Evolutionary conservation across 1,140 invertebrate species (phyloP), one percentile per base, ranked within the genome.

Genomic region (Euura lappo): DNA sequence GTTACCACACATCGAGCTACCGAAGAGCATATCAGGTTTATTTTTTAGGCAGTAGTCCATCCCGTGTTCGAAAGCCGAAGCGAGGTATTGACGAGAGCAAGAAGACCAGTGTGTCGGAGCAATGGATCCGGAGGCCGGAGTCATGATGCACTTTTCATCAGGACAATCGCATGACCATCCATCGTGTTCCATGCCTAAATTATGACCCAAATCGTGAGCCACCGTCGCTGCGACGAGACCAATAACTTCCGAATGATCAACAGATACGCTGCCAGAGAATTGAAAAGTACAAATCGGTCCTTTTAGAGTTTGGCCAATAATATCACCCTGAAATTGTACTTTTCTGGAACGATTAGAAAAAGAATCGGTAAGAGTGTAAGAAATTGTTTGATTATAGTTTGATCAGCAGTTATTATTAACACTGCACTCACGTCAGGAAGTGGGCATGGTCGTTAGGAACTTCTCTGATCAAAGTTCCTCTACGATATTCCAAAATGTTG

Each of bases 131-230:
- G 96, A 97, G 6, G 96, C 97, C 4, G 97, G 93, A 4, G 97
- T 94, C 98, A 99, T 99, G 76, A 99, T 98, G 79, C 98, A 99
- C 76, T 91, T 91, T 5, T 96, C 94, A 74, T 95, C 93, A 0
- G 94, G 93, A 86, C 98, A 99, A 66, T 90, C 85, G 83, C 96
- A 98, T 2, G 93, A 91, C 43, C 91, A 90, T 0, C 92, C 92
- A 81, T 99, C 98, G 88, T 99, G 98, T 80, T 98, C 97, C 96
- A 99, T 98, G 46, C 98, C 97, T 89, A 99, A 98, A 89, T 99
- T 99, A 84, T 99, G 98, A 0, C 98, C 98, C 92, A 99, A 95
- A 89, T 99, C 98, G 88, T 99, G 98, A 2, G 98, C 98, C 42
- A 99, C 94, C 0, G 98, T 99, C 0, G 97, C 97, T 0, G 97